These are phyloP conservation scores for Octopus sinensis DNA, from an alignment of 1,140 invertebrate genomes.

Conservation along the genomic window DNA sequence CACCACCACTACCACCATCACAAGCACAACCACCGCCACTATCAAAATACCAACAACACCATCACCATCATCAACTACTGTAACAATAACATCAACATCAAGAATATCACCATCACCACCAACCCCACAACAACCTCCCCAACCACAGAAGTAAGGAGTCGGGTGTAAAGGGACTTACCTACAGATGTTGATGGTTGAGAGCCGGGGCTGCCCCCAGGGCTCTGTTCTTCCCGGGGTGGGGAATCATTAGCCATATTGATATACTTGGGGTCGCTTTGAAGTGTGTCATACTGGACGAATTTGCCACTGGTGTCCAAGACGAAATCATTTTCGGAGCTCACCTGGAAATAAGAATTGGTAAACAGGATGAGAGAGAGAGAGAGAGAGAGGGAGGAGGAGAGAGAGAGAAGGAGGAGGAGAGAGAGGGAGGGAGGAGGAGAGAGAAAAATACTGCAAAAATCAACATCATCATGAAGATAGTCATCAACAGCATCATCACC, in stretches of 20 bases:
- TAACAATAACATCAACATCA: too few relatives aligned
- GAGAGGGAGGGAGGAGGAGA: background rate
- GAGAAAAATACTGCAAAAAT: background rate
- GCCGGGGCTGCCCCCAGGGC: constrained; percentile 39
- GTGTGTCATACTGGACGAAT: constrained; percentile 69
- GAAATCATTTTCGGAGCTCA: constrained; percentile 67
- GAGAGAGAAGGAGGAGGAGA: background rate
- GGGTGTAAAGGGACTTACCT: constrained; percentile 22
- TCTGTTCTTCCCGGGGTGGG: constrained; percentile 45
- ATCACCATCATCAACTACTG: too few relatives aligned
- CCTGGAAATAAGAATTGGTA: constrained; percentile 44
- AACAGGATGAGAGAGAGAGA: background rate
- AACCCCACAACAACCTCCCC: too few relatives aligned
- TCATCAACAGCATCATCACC: too few relatives aligned
- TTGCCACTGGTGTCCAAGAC: constrained; percentile 66
- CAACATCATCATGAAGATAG: background rate
- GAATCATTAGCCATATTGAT: constrained; percentile 45
- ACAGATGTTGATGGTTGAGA: constrained; percentile 38
- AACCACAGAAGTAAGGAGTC: too few relatives aligned
- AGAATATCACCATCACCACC: too few relatives aligned
- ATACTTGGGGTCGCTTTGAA: constrained; percentile 62
- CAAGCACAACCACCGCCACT: too few relatives aligned
- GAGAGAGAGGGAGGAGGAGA: background rate
- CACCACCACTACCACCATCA: too few relatives aligned
- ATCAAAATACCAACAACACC: too few relatives aligned